phyloP scores from a whole-genome alignment of 2,888 invertebrate genomes.

The Plebejus argus region DNA sequence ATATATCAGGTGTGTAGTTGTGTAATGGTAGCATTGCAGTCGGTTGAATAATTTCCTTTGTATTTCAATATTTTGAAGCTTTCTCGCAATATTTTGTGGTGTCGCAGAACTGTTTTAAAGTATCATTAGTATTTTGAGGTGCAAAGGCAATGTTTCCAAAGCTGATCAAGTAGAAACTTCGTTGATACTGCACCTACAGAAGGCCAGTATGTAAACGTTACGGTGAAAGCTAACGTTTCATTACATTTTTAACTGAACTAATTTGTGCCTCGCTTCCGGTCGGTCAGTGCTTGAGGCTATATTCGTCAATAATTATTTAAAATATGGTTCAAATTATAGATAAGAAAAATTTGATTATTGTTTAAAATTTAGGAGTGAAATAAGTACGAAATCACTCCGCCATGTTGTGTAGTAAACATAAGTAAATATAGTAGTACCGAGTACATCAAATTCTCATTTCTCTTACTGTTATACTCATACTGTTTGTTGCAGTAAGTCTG shows the following conservation, averaged over 20 bases:
- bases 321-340: conserved; percentile 43
- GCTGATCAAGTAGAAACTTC: not conserved
- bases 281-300: conserved; percentile 58
- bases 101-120: not conserved
- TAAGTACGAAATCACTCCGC: not conserved
- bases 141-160: not conserved
- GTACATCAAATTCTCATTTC: not conserved
- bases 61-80: no score
- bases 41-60: no score
- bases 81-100: no score
- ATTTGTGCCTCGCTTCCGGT: conserved; percentile 61
- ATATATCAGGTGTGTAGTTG: no score
- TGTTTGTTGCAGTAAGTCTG: no score
- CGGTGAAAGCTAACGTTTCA: conserved; percentile 68
- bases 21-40: no score
- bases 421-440: no score
- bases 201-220: conserved; percentile 46
- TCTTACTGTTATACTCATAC: no score
- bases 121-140: not conserved
- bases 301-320: conserved; percentile 56
- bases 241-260: conserved; percentile 55
- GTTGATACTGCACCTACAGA: not conserved
- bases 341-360: not conserved
- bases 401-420: no score
- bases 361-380: not conserved